A percentile compares a stretch with the other conserved stretches of the same genome.
Evolutionary conservation across 2,888 invertebrate species (phyloP).

Genomic region (Calliphora vomitoria): DNA sequence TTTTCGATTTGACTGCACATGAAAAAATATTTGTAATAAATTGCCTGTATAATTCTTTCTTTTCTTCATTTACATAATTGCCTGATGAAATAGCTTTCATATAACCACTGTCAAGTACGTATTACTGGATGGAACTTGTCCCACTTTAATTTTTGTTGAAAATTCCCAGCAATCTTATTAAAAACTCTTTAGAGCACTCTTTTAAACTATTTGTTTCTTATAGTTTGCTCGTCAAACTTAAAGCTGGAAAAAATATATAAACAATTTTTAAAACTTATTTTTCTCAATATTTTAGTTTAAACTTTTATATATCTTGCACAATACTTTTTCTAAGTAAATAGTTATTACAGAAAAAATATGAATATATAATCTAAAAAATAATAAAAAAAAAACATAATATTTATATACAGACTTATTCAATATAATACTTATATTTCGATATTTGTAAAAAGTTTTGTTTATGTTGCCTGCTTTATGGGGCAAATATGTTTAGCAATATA

Average conservation of each 20-base stretch:
- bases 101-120: too few relatives aligned
- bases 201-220: background rate
- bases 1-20: too few relatives aligned
- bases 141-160: too few relatives aligned
- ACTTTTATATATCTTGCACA: background rate
- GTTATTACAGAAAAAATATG: background rate
- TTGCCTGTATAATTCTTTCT: too few relatives aligned
- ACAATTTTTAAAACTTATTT: background rate
- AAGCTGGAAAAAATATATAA: background rate
- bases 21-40: too few relatives aligned
- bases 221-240: background rate
- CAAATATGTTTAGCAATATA: slow-evolving; percentile 4
- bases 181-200: background rate
- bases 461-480: slow-evolving; percentile 21
- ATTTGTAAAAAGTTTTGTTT: slow-evolving; percentile 12
- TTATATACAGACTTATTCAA: background rate
- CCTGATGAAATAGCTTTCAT: too few relatives aligned
- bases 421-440: background rate
- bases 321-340: background rate
- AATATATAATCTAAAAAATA: background rate
- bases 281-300: background rate
- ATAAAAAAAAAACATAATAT: background rate
- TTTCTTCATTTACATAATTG: too few relatives aligned
- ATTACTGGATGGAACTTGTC: too few relatives aligned
- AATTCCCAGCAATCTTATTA: too few relatives aligned